phyloP scores from a whole-genome alignment of 2,888 invertebrate genomes.

The Scaptomyza flava region DNA sequence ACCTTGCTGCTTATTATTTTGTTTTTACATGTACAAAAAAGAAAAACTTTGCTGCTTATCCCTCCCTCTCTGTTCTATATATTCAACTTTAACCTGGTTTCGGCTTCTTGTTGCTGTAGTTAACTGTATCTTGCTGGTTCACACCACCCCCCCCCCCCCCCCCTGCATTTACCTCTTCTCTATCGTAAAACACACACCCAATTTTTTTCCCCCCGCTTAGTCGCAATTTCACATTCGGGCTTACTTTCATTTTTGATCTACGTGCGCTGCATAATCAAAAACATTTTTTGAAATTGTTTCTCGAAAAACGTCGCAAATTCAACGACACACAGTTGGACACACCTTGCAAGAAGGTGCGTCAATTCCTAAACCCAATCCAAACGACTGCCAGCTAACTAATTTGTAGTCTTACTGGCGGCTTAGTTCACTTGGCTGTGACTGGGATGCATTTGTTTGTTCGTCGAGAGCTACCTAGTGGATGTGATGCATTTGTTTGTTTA shows the following conservation, averaged over 20 bases:
- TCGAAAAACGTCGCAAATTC: conserved; percentile 57
- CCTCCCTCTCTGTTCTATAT: conserved; percentile 14
- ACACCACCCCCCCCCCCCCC: too few relatives aligned
- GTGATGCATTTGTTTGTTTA: conserved; percentile 27
- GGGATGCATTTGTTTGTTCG: conserved; percentile 29
- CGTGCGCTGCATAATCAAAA: conserved; percentile 73
- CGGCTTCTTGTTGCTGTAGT: conserved; percentile 25
- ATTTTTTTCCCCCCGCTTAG: conserved; percentile 27
- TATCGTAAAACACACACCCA: conserved; percentile 19
- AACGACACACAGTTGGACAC: conserved; percentile 41
- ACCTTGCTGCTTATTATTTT: conserved; percentile 30
- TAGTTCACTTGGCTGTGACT: conserved; percentile 20
- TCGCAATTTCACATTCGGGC: conserved; percentile 73
- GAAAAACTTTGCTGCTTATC: conserved; percentile 1
- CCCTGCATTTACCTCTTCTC: conserved; percentile 8
- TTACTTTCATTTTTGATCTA: conserved; percentile 76
- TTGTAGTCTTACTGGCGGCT: conserved; percentile 47
- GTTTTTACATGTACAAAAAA: conserved; percentile 15
- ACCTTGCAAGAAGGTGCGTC: conserved; percentile 65
- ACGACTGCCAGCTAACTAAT: conserved; percentile 36
- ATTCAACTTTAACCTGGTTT: conserved; percentile 52
- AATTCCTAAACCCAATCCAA: conserved; percentile 27
- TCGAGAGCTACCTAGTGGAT: conserved; percentile 23
- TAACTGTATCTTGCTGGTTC: conserved; percentile 16
- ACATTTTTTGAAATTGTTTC: conserved; percentile 54